Evolutionary conservation across 2,113 vertebrate species (phyloP), one percentile per base, ranked within the genome.

Genomic region (Pseudopodoces humilis): DNA sequence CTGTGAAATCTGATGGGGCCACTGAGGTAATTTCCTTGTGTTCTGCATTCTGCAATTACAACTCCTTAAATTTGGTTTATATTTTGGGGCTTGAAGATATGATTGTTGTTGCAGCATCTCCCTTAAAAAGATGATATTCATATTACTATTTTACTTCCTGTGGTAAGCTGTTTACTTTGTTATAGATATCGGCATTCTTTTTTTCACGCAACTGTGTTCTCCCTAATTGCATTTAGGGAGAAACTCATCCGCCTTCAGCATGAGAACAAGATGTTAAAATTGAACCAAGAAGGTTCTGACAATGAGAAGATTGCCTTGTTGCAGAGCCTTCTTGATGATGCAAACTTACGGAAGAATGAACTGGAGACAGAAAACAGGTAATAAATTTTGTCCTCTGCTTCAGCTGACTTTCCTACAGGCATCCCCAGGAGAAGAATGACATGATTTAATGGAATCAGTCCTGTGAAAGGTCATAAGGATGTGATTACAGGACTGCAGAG

Each of bases 331-430:
- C 97, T 99, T 91, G 99, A 99, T 97, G 99, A 99, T 76, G 98
- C 99, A 86, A 99, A 98, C 97, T 97, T 99, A 68, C 97, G 99
- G 24, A 99, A 99, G 93, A 99, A 98, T 71, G 99, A 99, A 84
- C 96, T 99, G 92, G 99, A 99, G 97, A 99, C 99, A 3, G 99
- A 99, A 95, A 99, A 99, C 95, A 99, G 99, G 99, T 99, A 94
- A 41, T 92, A 71, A 76, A 13, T 58, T 46, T 37, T 43, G 6
- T 70, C 6, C 9, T 75, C 17, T 59, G 5, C 56, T 94, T 94
- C 50, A 65, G 0, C 14, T 83, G 53, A 15, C 11, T 88, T 92
- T 86, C 72, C 19, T 78, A 11, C 10, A 65, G 25, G 11, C 44
- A 52, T 70, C 20, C 21, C 4, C 9, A n/a, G 11, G 56, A 35